Conservation (phyloP, 2,113 vertebrate species). For the Psettodes erumei region DNA sequence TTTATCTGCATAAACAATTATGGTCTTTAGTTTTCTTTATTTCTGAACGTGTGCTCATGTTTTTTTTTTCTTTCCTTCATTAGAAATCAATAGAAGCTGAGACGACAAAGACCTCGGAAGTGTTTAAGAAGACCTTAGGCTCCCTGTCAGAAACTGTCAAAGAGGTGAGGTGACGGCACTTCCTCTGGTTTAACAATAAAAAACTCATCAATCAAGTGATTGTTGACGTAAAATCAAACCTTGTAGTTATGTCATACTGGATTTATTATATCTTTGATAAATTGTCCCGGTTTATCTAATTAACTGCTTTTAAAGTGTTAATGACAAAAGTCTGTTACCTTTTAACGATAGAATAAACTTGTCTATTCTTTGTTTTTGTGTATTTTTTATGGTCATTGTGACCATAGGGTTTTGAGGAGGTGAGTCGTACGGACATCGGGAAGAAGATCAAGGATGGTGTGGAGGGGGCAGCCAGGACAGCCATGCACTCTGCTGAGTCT, state of each 20-base stretch:
- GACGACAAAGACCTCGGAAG: constrained; percentile 92
- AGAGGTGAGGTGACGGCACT: constrained; percentile 82
- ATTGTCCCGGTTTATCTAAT: not conserved
- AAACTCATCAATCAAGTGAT: not conserved
- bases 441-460: constrained; percentile 92
- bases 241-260: too few species aligned
- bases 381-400: not conserved
- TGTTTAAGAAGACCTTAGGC: constrained; percentile 91
- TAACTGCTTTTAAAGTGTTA: not conserved
- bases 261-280: not conserved
- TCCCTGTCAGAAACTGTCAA: constrained; percentile 90
- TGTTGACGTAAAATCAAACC: not conserved
- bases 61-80: not conserved
- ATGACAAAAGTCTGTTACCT: not conserved
- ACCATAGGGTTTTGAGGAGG: constrained; percentile 89
- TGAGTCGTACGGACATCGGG: constrained; percentile 89
- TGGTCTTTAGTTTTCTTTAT: not conserved
- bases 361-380: not conserved
- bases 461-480: constrained; percentile 90
- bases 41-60: not conserved
- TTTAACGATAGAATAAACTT: not conserved
- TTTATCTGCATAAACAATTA: not conserved
- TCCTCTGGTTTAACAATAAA: not conserved
- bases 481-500: constrained; percentile 89
- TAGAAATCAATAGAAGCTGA: constrained; percentile 97